Conservation (phyloP, 30 jellyfish, hydroid and myxozoan genomes). For the Chrysaora quinquecirrha region DNA sequence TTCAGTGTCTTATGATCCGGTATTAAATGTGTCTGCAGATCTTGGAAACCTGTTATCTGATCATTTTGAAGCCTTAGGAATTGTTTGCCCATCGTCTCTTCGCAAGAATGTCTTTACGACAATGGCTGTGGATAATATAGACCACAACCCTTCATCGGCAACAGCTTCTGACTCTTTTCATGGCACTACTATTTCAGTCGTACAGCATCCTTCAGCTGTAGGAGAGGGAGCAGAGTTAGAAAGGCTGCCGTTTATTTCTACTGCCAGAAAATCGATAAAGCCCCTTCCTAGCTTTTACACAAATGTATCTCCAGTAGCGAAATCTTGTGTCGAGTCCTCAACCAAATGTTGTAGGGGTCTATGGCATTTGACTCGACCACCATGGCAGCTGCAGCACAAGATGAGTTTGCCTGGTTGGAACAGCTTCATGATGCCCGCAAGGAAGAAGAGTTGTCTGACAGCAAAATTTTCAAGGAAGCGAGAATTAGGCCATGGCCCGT, state of each 20-base stretch:
- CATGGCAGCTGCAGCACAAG: constrained; percentile 12
- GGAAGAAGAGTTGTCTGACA: background rate
- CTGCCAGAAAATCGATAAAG: constrained; percentile 34
- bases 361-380: constrained; percentile 9
- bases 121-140: constrained; percentile 69
- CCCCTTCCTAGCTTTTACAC: constrained; percentile 33
- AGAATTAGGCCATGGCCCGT: constrained; percentile 34
- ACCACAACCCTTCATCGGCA: constrained; percentile 68
- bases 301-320: constrained; percentile 38
- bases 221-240: constrained; percentile 36
- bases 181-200: constrained; percentile 66
- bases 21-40: constrained; percentile 35
- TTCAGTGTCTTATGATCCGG: constrained; percentile 46
- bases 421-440: constrained; percentile 25
- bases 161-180: constrained; percentile 69
- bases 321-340: constrained; percentile 24
- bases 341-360: constrained; percentile 1
- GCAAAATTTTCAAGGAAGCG: background rate
- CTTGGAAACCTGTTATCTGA: constrained; percentile 33
- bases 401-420: constrained; percentile 26
- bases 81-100: constrained; percentile 64
- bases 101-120: constrained; percentile 48
- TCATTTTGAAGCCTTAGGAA: constrained; percentile 35
- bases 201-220: constrained; percentile 54
- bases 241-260: constrained; percentile 18